These are phyloP conservation scores for Drosophila anomalata DNA, from an alignment of 2,888 invertebrate genomes.

Conservation along the genomic window DNA sequence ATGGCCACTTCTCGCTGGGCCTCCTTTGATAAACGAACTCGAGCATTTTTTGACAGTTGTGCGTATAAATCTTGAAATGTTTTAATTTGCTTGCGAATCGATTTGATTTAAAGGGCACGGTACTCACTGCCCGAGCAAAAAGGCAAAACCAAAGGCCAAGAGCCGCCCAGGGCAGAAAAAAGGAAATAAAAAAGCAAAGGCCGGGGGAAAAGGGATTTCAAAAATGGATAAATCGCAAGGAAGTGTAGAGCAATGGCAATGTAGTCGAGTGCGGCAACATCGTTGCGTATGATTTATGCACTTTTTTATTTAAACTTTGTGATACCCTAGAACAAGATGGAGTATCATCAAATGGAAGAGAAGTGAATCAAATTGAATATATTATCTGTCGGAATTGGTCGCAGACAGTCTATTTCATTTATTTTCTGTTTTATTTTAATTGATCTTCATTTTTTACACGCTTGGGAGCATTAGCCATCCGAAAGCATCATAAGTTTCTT, in stretches of 20 bases:
- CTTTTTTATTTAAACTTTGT: slow-evolving; percentile 70
- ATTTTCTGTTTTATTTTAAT: no score
- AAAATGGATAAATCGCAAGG: slow-evolving; percentile 35
- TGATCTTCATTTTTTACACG: no score
- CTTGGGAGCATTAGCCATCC: no score
- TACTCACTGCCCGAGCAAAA: slow-evolving; percentile 12
- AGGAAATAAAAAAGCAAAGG: background rate
- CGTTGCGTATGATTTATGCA: slow-evolving; percentile 80
- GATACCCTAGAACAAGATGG: slow-evolving; percentile 16
- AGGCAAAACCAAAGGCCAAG: slow-evolving; percentile 13
- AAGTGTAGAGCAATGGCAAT: slow-evolving; percentile 54
- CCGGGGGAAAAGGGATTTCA: slow-evolving; percentile 20
- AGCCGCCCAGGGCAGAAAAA: slow-evolving; percentile 2
- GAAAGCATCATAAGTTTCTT: no score
- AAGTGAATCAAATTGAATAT: background rate
- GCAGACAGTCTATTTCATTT: no score
- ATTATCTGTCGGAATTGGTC: background rate
- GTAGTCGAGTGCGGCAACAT: slow-evolving; percentile 55
- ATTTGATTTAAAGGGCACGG: slow-evolving; percentile 79
- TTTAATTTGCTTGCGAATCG: slow-evolving; percentile 83
- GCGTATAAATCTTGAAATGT: slow-evolving; percentile 83
- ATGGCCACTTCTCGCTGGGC: background rate
- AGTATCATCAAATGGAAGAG: no score
- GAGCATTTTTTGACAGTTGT: slow-evolving; percentile 80
- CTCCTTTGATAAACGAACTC: slow-evolving; percentile 71